phyloP scores from a whole-genome alignment of 2,113 vertebrate species.

The Kryptolebias marmoratus region DNA sequence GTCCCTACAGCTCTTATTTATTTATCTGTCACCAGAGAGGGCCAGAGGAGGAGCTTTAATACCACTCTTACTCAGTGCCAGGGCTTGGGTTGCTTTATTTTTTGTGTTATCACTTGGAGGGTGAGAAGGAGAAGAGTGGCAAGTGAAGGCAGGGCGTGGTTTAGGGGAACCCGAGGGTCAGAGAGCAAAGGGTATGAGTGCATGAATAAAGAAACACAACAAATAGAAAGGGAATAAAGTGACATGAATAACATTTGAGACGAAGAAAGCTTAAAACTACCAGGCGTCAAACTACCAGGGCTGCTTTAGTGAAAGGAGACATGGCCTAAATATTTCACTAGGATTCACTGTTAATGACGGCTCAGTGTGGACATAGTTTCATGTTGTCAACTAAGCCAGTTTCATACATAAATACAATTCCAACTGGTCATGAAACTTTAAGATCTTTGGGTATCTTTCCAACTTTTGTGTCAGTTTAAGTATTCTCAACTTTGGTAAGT shows the following conservation, averaged over 20 bases:
- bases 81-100: conserved; percentile 20
- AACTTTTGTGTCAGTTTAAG: neutral
- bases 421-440: too few relatives aligned
- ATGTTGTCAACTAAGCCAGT: conserved; percentile 39
- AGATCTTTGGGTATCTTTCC: neutral
- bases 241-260: neutral
- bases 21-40: conserved; percentile 40
- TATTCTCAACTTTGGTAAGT: neutral
- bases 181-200: neutral
- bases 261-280: neutral
- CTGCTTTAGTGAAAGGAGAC: conserved; percentile 41
- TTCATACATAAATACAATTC: conserved; percentile 1
- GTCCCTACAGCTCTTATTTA: conserved; percentile 49
- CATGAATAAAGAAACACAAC: neutral
- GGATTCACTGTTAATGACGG: conserved; percentile 59
- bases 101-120: conserved; percentile 16
- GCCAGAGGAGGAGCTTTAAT: conserved; percentile 23
- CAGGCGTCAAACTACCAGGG: conserved; percentile 46
- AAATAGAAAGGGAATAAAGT: neutral
- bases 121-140: neutral
- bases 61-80: conserved; percentile 28
- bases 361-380: conserved; percentile 35
- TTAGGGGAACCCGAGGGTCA: conserved; percentile 1
- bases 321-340: conserved; percentile 64
- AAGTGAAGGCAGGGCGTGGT: neutral